Conservation (phyloP, 2,888 invertebrate species). For the Masnerella sp. region DNA sequence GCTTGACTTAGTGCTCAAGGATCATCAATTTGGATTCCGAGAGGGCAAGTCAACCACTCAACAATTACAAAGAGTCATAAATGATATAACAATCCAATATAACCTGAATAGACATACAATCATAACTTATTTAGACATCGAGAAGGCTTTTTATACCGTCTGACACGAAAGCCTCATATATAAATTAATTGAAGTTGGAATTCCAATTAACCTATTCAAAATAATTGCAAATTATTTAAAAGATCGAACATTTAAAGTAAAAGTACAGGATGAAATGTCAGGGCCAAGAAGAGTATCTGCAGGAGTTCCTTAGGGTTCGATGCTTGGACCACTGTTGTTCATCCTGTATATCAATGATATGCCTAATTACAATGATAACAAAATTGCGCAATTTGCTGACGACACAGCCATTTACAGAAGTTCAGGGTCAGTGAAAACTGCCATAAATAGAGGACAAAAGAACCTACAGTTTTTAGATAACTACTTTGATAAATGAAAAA, state of each 20-base stretch:
- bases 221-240: neutral
- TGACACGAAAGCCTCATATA: neutral
- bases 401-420: neutral
- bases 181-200: neutral
- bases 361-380: neutral
- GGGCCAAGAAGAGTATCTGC: neutral
- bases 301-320: neutral
- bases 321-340: neutral
- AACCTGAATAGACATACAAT: neutral
- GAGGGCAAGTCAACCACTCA: neutral
- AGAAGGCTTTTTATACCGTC: conserved; percentile 3
- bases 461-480: too few relatives aligned
- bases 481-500: neutral
- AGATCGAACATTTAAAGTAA: conserved; percentile 6
- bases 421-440: neutral
- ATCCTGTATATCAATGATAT: neutral
- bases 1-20: neutral
- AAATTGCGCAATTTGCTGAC: neutral
- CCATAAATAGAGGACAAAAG: too few relatives aligned
- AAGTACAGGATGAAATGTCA: neutral
- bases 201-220: neutral
- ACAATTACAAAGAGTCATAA: neutral
- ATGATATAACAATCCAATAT: neutral
- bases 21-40: neutral
- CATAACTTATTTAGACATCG: neutral